Evolutionary conservation across 2,797 vertebrate species (phyloP).

Genomic region (Lagorchestes hirsutus): DNA sequence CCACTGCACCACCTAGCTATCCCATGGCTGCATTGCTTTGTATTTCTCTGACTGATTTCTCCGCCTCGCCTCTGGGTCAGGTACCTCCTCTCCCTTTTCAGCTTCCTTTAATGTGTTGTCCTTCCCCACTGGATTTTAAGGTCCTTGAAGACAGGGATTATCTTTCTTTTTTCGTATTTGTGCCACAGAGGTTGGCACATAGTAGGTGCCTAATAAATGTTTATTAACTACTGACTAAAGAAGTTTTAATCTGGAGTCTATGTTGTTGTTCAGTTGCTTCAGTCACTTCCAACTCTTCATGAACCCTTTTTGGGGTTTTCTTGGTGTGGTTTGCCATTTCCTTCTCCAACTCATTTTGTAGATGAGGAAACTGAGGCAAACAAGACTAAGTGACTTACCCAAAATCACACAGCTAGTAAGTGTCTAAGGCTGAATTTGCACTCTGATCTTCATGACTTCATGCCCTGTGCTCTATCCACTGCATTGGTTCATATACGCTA

Average conservation of each 20-base stretch:
- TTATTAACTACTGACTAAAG: neutral
- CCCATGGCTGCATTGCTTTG: neutral
- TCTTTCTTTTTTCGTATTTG: neutral
- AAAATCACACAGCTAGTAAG: neutral
- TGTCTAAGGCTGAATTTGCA: neutral
- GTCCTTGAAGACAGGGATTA: neutral
- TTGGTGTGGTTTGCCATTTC: neutral
- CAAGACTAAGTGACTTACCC: neutral
- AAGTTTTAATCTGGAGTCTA: neutral
- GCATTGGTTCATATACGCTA: neutral
- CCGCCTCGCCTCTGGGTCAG: too few relatives aligned
- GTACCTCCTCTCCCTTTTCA: neutral
- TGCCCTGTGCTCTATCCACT: neutral
- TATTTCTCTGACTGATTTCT: neutral
- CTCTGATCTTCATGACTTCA: neutral
- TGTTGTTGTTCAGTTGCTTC: neutral
- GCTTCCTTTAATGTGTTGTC: neutral
- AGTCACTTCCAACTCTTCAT: neutral
- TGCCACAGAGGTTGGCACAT: neutral
- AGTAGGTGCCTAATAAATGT: neutral
- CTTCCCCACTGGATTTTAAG: neutral
- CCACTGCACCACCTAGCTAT: neutral
- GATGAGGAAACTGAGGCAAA: neutral
- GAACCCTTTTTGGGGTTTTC: neutral
- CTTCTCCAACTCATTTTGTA: neutral